Conservation (phyloP, 1,140 invertebrate genomes). For the Drosophila kohkoa region DNA sequence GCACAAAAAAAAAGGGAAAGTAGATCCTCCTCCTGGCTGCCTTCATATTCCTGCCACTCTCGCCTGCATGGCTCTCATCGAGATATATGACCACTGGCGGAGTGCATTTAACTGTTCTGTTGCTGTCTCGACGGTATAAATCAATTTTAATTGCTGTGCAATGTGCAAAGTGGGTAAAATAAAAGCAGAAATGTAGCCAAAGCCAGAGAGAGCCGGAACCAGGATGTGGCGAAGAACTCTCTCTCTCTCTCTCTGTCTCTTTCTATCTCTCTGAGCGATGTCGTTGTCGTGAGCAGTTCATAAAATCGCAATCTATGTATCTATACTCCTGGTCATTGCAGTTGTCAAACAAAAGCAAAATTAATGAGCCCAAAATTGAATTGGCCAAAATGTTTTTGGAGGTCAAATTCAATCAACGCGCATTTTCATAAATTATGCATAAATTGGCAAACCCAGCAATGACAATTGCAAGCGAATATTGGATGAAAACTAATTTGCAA, state of each 20-base stretch:
- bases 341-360: constrained; percentile 35
- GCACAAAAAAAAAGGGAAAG: constrained; percentile 30
- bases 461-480: constrained; percentile 30
- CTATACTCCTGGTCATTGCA: not conserved
- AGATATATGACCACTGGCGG: constrained; percentile 59
- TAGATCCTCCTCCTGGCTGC: not conserved
- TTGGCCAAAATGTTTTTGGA: constrained; percentile 46
- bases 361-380: constrained; percentile 72
- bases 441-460: not conserved
- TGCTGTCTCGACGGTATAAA: constrained; percentile 76
- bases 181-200: constrained; percentile 30
- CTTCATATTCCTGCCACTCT: not conserved
- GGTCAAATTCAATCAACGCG: constrained; percentile 70
- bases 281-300: not conserved
- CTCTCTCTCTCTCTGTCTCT: not conserved
- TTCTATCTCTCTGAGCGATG: not conserved
- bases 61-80: constrained; percentile 12
- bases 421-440: constrained; percentile 65
- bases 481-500: constrained; percentile 49
- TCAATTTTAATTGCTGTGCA: constrained; percentile 81
- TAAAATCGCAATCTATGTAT: constrained; percentile 10
- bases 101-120: constrained; percentile 75
- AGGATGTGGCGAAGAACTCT: constrained; percentile 11
- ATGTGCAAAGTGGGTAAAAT: constrained; percentile 73
- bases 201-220: constrained; percentile 6